Evolutionary conservation across 2,888 invertebrate species (phyloP).

Genomic region (Trypoxylon attenuatum): DNA sequence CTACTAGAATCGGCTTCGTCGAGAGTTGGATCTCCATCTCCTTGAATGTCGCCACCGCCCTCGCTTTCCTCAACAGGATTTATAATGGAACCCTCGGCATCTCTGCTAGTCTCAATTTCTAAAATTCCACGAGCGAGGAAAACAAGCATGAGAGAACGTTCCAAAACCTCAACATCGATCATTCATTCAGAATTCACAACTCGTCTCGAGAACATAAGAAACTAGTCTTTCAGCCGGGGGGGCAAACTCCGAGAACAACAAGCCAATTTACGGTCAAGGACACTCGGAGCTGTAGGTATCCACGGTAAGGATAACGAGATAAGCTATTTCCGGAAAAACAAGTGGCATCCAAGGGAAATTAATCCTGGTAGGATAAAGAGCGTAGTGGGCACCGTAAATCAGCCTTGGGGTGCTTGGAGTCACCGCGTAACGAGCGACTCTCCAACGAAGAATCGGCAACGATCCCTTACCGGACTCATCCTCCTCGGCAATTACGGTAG

Average conservation of each 20-base stretch:
- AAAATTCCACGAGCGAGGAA: background rate
- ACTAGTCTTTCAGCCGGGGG: no score
- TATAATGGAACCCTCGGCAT: constrained; percentile 67
- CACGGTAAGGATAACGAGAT: background rate
- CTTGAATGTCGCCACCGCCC: constrained; percentile 62
- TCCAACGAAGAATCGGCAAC: background rate
- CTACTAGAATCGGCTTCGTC: constrained; percentile 66
- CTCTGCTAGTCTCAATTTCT: constrained; percentile 67
- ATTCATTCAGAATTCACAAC: no score
- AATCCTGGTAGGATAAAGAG: background rate
- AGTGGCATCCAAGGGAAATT: background rate
- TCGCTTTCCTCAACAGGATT: constrained; percentile 68
- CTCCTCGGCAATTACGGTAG: constrained; percentile 85
- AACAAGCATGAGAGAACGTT: background rate
- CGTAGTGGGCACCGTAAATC: background rate
- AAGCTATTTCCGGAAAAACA: constrained; percentile 8
- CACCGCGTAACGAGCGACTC: background rate
- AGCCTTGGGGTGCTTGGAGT: background rate
- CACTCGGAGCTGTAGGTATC: background rate
- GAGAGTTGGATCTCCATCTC: constrained; percentile 64
- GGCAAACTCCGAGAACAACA: no score
- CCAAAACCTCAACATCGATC: background rate
- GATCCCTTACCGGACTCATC: constrained; percentile 76
- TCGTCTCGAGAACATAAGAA: no score
- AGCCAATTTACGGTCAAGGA: no score